phyloP scores from a whole-genome alignment of 2,113 vertebrate species.

The Hypocryptadius cinnamomeus region DNA sequence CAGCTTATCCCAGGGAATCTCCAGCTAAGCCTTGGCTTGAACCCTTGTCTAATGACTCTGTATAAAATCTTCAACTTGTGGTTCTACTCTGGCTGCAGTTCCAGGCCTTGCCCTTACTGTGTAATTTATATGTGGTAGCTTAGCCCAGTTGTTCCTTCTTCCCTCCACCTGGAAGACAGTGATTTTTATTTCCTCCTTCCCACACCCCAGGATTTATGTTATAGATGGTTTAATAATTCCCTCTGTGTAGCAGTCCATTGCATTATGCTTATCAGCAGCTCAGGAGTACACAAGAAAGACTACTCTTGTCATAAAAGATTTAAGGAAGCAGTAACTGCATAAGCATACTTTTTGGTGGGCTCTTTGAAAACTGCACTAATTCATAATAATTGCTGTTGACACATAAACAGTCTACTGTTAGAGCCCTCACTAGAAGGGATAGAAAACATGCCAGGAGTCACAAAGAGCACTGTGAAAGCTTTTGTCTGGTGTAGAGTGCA shows the following conservation, averaged over 20 bases:
- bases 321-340: background rate
- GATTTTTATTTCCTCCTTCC: background rate
- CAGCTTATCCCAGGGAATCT: background rate
- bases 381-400: background rate
- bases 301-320: background rate
- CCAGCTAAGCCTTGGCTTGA: background rate
- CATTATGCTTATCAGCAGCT: background rate
- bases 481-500: accelerated
- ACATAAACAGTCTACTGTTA: background rate
- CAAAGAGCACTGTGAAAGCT: background rate
- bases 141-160: background rate
- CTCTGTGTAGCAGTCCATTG: background rate
- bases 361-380: background rate
- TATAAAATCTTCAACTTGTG: background rate
- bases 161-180: background rate
- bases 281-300: background rate
- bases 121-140: background rate
- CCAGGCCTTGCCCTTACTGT: background rate
- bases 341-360: background rate
- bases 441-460: background rate
- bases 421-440: background rate
- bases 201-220: background rate
- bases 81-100: background rate
- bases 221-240: background rate
- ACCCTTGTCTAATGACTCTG: background rate